These are phyloP conservation scores for Plodia interpunctella DNA, from an alignment of 1,140 invertebrate genomes.

Conservation along the genomic window DNA sequence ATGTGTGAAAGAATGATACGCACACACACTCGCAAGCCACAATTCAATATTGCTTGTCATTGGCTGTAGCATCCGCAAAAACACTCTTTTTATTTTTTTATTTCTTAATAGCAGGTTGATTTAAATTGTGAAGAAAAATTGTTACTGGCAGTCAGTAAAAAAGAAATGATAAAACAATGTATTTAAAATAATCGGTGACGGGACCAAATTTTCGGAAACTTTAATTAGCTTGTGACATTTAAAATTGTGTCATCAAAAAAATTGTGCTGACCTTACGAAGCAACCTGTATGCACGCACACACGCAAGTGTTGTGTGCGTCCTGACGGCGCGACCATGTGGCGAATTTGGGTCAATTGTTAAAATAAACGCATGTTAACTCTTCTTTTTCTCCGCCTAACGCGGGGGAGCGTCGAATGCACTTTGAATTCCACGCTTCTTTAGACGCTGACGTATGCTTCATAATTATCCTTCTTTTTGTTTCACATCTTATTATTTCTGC, in stretches of 20 bases:
- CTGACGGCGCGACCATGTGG: slow-evolving; percentile 43
- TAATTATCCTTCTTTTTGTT: slow-evolving; percentile 13
- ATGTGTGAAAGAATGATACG: slow-evolving; percentile 67
- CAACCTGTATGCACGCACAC: slow-evolving; percentile 34
- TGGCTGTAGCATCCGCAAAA: slow-evolving; percentile 53
- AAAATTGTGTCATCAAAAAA: slow-evolving; percentile 6
- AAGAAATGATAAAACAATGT: background rate
- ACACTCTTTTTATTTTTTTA: slow-evolving; percentile 16
- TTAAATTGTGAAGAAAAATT: background rate
- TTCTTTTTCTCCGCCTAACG: slow-evolving; percentile 30
- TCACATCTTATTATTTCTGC: background rate
- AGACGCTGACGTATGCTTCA: slow-evolving; percentile 21
- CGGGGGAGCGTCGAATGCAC: slow-evolving; percentile 22
- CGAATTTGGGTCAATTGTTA: slow-evolving; percentile 65
- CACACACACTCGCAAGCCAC: slow-evolving; percentile 43
- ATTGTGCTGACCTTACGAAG: slow-evolving; percentile 9
- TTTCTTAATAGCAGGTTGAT: slow-evolving; percentile 12
- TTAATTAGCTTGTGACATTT: background rate
- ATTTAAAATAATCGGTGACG: background rate
- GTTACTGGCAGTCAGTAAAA: background rate
- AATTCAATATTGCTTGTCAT: slow-evolving; percentile 72
- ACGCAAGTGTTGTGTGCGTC: slow-evolving; percentile 37
- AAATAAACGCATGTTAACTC: slow-evolving; percentile 47
- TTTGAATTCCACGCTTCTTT: slow-evolving; percentile 23
- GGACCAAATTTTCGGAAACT: background rate